Base-by-base conservation (phyloP, 2,113 vertebrate genomes). In the Anhinga rufa region DNA sequence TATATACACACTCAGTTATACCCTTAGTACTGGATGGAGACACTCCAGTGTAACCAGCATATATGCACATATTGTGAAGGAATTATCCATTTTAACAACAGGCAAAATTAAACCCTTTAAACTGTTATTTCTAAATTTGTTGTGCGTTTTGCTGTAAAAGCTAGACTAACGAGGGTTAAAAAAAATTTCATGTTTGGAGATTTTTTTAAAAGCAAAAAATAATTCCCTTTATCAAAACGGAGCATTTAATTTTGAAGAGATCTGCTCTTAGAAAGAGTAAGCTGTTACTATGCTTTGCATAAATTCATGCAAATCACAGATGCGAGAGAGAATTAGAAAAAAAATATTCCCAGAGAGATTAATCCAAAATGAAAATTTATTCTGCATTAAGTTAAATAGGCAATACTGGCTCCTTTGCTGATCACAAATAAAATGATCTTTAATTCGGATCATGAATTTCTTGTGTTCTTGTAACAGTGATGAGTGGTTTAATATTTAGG, bases 281-380 rank as follows among this genome's bases (percentile, higher is more conserved):
- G 5, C 31, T 82, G 34, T 85, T 85, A 92, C 19, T 90, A 69
- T 49, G 40, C 54, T 88, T 91, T 95, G 85, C 78, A 82, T 96
- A 54, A 65, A 76, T 85, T 92, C 95, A 94, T 70, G 70, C 58
- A 90, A 91, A 93, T 58, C 70, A 90, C 70, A 93, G 71, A 65
- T n/a, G 25, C 40, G 69, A 80, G 40, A 49, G 31, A 87, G 65
- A 94, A 91, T 91, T 79, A 17, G 16, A 71, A 90, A 89, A 40
- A 90, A 32, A 1, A 29, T 72, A 69, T 82, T 94, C 58, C 88
- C 58, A 54, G 40, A 85, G 90, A 94, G 38, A 90, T 74, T 93
- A 95, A 83, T 88, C 75, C 71, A 92, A 93, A 94, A 77, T 7
- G 60, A 91, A 83, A 88, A 82, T 87, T 61, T 88, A 88, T 76